Percentiles rank a stretch among this genome's conserved stretches.
phyloP scores from a whole-genome alignment of 2,113 vertebrate species.

The Gila orcuttii region DNA sequence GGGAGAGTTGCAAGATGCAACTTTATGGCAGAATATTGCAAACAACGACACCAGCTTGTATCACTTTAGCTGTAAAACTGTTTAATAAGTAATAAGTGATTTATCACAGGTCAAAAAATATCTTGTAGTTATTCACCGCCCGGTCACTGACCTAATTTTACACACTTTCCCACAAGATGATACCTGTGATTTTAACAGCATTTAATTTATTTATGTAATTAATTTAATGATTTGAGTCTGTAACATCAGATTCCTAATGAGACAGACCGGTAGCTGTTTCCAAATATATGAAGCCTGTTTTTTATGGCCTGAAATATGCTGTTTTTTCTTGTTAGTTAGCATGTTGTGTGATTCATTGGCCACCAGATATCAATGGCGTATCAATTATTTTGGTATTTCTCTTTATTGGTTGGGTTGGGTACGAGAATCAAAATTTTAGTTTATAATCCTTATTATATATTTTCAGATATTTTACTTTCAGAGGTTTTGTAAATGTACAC shows the following conservation, averaged over 20 bases:
- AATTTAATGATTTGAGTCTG: background rate
- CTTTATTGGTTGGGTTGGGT: background rate
- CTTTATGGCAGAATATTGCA: conserved; percentile 8
- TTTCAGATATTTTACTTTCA: background rate
- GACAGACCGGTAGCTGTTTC: background rate
- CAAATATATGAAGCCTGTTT: background rate
- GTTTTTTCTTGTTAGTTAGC: background rate
- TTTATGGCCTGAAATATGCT: background rate
- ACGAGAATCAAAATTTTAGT: background rate
- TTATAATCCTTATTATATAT: background rate
- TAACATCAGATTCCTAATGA: background rate
- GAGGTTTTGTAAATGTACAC: background rate
- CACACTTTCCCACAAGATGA: background rate
- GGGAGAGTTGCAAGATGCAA: background rate
- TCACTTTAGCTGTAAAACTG: conserved; percentile 51
- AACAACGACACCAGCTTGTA: conserved; percentile 33
- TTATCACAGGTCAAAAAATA: background rate
- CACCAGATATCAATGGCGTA: background rate
- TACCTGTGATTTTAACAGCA: background rate
- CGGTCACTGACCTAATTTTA: conserved; percentile 61
- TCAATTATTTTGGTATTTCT: background rate
- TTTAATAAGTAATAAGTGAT: conserved; percentile 65
- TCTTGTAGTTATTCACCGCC: conserved; percentile 36
- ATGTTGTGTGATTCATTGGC: background rate
- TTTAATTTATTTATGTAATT: background rate